Conservation (phyloP, 2,797 vertebrate species). For the Threskiornis aethiopicus region DNA sequence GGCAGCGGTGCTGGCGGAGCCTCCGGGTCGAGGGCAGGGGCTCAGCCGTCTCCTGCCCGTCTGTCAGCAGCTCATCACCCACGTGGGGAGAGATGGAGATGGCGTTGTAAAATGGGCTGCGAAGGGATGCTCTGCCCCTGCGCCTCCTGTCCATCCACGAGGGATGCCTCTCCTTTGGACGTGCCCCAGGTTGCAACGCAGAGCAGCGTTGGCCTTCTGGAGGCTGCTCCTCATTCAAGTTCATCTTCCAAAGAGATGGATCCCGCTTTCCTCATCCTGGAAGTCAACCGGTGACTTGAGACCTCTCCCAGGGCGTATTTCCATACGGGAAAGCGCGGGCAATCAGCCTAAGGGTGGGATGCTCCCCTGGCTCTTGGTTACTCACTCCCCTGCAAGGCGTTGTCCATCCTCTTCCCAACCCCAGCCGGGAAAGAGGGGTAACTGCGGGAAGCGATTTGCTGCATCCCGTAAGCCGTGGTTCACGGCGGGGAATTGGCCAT, state of each 20-base stretch:
- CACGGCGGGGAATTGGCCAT: neutral
- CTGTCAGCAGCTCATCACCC: neutral
- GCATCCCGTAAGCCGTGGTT: neutral
- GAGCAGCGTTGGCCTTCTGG: neutral
- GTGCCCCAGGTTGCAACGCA: neutral
- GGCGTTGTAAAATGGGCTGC: neutral
- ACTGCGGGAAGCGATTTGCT: neutral
- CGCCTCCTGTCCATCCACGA: accelerated
- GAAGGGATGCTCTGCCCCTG: neutral
- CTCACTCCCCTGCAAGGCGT: accelerated
- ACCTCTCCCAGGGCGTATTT: neutral
- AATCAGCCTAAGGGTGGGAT: neutral
- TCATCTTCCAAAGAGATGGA: neutral
- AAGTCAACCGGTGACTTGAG: neutral
- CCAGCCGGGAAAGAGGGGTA: neutral
- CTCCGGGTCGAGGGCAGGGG: neutral
- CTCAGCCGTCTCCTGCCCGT: neutral
- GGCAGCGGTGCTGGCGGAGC: neutral
- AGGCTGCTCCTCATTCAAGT: neutral
- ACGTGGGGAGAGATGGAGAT: neutral
- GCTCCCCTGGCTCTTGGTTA: neutral
- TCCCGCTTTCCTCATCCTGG: neutral
- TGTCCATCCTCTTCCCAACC: neutral
- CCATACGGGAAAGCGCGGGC: accelerated
- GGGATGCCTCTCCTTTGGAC: neutral